Base-by-base conservation (phyloP, 2,888 invertebrate species). In the Pollenia angustigena region DNA sequence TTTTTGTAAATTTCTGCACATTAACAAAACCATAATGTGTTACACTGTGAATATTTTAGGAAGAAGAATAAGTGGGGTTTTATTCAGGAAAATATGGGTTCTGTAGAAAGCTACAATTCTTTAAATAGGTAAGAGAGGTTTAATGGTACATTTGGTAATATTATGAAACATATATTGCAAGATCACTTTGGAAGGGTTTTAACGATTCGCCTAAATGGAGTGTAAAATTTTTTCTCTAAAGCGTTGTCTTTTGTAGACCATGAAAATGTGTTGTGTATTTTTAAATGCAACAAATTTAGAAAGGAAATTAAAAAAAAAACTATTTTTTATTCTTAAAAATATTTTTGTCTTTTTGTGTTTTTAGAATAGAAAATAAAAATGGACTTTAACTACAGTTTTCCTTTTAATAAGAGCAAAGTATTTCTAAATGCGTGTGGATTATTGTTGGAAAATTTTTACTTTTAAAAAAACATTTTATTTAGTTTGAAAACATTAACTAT, bases 1-100 rank as follows among this genome's bases (percentile, higher is more conserved):
- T 32, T 64, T 46, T 78, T 56, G n/a, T 23, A 23, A 78, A 7
- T 40, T 56, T 54, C 9, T 66, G 18, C 4, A 12, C 46, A 66
- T 66, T 54, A 66, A 66, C 48, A 66, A n/a, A 46, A 66, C 46
- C 66, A 18, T 66, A 62, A 78, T 56, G 18, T 78, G 23, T 23
- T 56, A 2, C 11, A 60, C 11, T n/a, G 12, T 23, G 23, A 52
- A 23, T 16, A 54, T 44, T 44, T 52, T 16, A 60, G 4, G n/a
- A 18, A 4, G 9, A 18, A 46, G 18, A 9, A 18, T 54, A 54
- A 18, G 48, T 42, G 68, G 23, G 18, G n/a, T 8, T 32, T 32
- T 32, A 32, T 32, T 32, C 32, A 32, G 32, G 6, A 32, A 32
- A 32, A 32, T 6, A 32, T 23, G 23, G 32, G 32, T 32, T 4